Evolutionary conservation across 2,797 vertebrate species (phyloP), one percentile per base, ranked within the genome.

Genomic region (Spatula versicolor): DNA sequence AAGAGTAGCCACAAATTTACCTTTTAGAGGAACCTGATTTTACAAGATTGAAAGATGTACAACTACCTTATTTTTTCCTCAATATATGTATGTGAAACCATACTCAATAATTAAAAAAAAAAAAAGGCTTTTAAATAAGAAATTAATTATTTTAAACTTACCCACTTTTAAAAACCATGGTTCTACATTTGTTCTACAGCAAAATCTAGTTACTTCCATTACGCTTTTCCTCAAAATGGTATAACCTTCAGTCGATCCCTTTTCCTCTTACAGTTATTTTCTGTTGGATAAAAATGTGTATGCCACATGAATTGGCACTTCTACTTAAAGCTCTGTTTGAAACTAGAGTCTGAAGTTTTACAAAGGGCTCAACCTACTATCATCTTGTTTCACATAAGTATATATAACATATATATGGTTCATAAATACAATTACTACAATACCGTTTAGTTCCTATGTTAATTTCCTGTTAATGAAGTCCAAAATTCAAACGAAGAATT

Each of bases 361-460:
- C 8, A 39, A 50, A 37, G 23, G 5, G 39, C 6, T 66, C 64
- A 48, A 39, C 5, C 23, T 63, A 28, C 11, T 60, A 6, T 71
- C 60, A 6, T n/a, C n/a, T 13, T 52, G 72, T 31, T 31, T 56
- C 22, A 3, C n/a, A 71, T 19, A 13, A 52, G 13, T 0, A 1
- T 37, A 63, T 48, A 68, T 15, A 35, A 39, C 2, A 43, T 15
- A 6, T 20, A 45, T 12, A 14, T 12, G 21, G 13, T 41, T 80
- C 18, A 31, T 13, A 25, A n/a, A 69, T 21, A 17, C n/a, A 48
- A 15, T 19, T 39, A 45, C 43, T 45, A 45, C 43, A 45, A 19
- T 58, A 74, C 13, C 58, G 25, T 35, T 83, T 46, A 63, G 50
- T 58, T 83, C 60, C n/a, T 25, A 3, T 9, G 2, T 83, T 73